Conservation (phyloP, 64 coral and sea anemone species). For the Hydrozoanthus tunicans region DNA sequence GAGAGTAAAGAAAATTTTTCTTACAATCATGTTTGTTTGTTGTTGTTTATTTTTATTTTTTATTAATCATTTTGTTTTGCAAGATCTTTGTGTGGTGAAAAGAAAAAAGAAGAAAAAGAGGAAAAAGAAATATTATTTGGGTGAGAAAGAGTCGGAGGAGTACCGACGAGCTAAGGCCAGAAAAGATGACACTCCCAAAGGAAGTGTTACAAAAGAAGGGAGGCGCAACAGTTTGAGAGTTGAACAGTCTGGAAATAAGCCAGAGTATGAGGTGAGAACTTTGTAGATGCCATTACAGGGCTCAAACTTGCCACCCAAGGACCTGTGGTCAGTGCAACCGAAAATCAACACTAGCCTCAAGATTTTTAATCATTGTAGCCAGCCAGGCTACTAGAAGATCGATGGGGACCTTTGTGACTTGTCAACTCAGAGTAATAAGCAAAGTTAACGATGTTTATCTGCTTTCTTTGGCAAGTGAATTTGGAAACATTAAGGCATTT, state of each 20-base stretch:
- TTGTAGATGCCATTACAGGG: not conserved
- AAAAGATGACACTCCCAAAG: constrained; percentile 37
- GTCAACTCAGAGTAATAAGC: no score
- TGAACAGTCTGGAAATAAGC: constrained; percentile 27
- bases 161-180: not conserved
- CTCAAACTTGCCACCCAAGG: no score
- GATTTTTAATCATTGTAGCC: not conserved
- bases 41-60: not conserved
- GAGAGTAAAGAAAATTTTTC: no score
- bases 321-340: not conserved
- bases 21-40: not conserved
- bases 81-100: constrained; percentile 18
- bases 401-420: no score
- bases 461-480: no score
- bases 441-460: no score
- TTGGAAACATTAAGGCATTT: no score
- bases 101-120: not conserved
- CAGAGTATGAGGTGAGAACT: constrained; percentile 34
- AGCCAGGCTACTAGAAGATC: not conserved
- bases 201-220: constrained; percentile 23
- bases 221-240: constrained; percentile 45
- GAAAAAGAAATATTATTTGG: not conserved
- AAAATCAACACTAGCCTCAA: not conserved
- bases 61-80: not conserved
- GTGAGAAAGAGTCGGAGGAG: constrained; percentile 4